Percentiles rank a stretch among this genome's conserved stretches.
Evolutionary conservation across 1,140 invertebrate genomes (phyloP).

Genomic region (Sitophilus oryzae): DNA sequence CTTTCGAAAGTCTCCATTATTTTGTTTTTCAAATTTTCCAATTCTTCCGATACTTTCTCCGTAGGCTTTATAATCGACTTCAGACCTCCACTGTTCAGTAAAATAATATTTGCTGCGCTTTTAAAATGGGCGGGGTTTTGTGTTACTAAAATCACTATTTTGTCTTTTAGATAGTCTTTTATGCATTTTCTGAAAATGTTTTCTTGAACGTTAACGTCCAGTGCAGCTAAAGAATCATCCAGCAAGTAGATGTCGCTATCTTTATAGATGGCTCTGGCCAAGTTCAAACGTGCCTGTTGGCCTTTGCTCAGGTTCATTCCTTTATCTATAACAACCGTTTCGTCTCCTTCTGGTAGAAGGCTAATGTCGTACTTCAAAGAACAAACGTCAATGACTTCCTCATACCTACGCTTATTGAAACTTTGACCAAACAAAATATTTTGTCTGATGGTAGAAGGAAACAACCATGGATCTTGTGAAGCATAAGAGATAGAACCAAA

Average conservation of each 20-base stretch:
- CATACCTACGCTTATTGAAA: conserved; percentile 14
- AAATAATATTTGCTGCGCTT: conserved; percentile 64
- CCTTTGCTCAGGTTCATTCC: conserved; percentile 76
- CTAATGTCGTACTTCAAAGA: conserved; percentile 64
- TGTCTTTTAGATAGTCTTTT: conserved; percentile 59
- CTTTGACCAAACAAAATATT: conserved; percentile 59
- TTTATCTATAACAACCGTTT: conserved; percentile 74
- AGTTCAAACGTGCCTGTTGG: conserved; percentile 83
- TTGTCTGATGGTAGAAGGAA: conserved; percentile 49
- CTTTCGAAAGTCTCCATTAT: background rate
- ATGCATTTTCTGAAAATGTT: conserved; percentile 73
- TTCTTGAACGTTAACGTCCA: conserved; percentile 76
- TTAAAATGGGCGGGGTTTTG: conserved; percentile 80
- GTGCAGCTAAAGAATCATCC: conserved; percentile 77
- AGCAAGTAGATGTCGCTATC: conserved; percentile 73
- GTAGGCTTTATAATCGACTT: conserved; percentile 42
- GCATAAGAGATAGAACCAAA: conserved; percentile 61
- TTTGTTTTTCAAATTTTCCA: conserved; percentile 2
- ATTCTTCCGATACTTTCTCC: conserved; percentile 10
- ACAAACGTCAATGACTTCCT: conserved; percentile 53
- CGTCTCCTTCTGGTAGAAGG: conserved; percentile 62
- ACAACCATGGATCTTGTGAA: conserved; percentile 67
- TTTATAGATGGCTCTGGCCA: conserved; percentile 77
- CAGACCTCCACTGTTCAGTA: conserved; percentile 53
- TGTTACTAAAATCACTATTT: conserved; percentile 69